phyloP scores from a whole-genome alignment of 2,888 invertebrate species.

The Ametastegia equiseti region DNA sequence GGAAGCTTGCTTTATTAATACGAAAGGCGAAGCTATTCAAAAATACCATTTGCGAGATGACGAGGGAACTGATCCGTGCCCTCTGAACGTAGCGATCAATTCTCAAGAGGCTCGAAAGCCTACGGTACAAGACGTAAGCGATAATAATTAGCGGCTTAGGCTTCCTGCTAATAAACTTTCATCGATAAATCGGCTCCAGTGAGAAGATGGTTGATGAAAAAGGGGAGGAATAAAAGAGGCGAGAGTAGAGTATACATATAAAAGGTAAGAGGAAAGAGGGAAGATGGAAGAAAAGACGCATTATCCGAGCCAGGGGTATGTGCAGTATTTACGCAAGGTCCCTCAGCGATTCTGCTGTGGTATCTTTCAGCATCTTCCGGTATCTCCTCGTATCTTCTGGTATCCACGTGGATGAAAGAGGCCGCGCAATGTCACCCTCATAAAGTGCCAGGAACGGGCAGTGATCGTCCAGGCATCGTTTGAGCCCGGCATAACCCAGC shows the following conservation, averaged over 20 bases:
- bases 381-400: slow-evolving; percentile 40
- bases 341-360: slow-evolving; percentile 4
- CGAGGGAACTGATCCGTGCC: too few species aligned
- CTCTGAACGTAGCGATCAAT: too few species aligned
- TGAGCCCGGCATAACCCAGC: slow-evolving; percentile 58
- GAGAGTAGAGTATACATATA: neutral
- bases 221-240: neutral
- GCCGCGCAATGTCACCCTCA: slow-evolving; percentile 67
- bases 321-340: slow-evolving; percentile 60
- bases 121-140: neutral
- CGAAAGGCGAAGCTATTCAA: too few species aligned
- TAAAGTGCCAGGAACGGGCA: slow-evolving; percentile 61
- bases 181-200: slow-evolving; percentile 21
- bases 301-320: slow-evolving; percentile 53
- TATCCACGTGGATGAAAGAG: slow-evolving; percentile 64
- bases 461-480: slow-evolving; percentile 53
- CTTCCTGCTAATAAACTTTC: slow-evolving; percentile 56
- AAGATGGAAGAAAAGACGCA: slow-evolving; percentile 17
- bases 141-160: slow-evolving; percentile 45
- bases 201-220: neutral
- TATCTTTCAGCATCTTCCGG: slow-evolving; percentile 29
- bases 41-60: too few species aligned
- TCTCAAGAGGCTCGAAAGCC: too few species aligned
- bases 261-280: neutral
- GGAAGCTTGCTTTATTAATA: too few species aligned